phyloP scores from a whole-genome alignment of 2,888 invertebrate genomes.

The Acleris laterana region DNA sequence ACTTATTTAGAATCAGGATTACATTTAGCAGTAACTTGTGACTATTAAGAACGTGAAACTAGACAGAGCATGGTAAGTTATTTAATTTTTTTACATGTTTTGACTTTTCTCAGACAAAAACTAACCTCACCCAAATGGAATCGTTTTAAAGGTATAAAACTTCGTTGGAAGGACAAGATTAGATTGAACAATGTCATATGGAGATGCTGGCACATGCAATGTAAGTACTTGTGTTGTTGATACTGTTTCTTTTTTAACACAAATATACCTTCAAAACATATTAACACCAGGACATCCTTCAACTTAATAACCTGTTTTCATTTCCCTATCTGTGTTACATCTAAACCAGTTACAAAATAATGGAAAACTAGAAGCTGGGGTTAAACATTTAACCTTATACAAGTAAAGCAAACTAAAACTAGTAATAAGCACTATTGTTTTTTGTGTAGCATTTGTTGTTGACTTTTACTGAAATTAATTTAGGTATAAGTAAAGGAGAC shows the following conservation, averaged over 20 bases:
- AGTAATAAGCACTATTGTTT: not conserved
- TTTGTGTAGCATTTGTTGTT: not conserved
- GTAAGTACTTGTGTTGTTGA: slow-evolving; percentile 80
- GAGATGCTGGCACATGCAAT: slow-evolving; percentile 99
- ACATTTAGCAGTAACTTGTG: slow-evolving; percentile 67
- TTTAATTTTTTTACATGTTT: slow-evolving; percentile 45
- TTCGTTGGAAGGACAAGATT: slow-evolving; percentile 99
- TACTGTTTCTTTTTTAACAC: too few relatives aligned
- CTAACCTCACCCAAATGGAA: slow-evolving; percentile 99
- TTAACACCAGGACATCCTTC: not conserved
- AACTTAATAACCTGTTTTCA: not conserved
- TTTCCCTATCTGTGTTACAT: not conserved
- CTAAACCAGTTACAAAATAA: not conserved
- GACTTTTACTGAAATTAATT: too few relatives aligned
- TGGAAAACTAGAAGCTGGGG: not conserved
- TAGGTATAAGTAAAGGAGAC: too few relatives aligned
- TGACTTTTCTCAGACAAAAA: slow-evolving; percentile 92
- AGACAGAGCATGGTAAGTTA: slow-evolving; percentile 67
- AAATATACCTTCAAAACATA: not conserved
- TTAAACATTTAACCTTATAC: slow-evolving; percentile 1
- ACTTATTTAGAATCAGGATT: slow-evolving; percentile 57
- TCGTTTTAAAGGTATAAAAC: slow-evolving; percentile 98
- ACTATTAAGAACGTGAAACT: slow-evolving; percentile 48
- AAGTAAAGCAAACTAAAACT: not conserved
- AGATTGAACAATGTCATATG: slow-evolving; percentile 99